Conservation (phyloP, 2,113 vertebrate genomes). For the Puntigrus tetrazona region DNA sequence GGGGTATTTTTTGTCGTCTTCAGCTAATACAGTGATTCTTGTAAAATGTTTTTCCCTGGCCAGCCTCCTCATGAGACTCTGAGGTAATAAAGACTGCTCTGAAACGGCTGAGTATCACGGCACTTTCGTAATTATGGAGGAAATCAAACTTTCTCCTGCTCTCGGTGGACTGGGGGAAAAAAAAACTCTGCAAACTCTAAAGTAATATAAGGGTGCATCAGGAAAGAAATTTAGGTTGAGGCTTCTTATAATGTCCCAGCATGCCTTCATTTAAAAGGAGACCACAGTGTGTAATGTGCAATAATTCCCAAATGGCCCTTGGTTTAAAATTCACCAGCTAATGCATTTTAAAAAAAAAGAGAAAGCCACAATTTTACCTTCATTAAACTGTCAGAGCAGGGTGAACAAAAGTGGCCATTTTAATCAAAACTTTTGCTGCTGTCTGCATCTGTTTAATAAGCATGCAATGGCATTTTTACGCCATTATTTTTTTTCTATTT, state of each 20-base stretch:
- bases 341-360: slow-evolving; percentile 1
- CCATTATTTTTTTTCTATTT: not conserved
- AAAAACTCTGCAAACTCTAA: not conserved
- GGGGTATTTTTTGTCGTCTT: slow-evolving; percentile 12
- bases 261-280: slow-evolving; percentile 1
- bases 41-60: slow-evolving; percentile 4
- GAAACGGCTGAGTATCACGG: slow-evolving; percentile 34
- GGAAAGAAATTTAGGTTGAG: slow-evolving; percentile 9
- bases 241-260: slow-evolving; percentile 1
- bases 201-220: slow-evolving; percentile 12
- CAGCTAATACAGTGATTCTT: not conserved
- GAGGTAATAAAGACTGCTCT: slow-evolving; percentile 27
- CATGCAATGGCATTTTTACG: not conserved
- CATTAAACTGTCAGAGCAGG: not conserved
- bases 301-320: slow-evolving; percentile 31
- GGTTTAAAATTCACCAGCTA: slow-evolving; percentile 19
- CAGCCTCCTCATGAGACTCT: slow-evolving; percentile 26
- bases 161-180: slow-evolving; percentile 9
- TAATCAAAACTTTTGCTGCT: not conserved
- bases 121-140: slow-evolving; percentile 41
- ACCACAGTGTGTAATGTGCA: slow-evolving; percentile 1
- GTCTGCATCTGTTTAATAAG: not conserved
- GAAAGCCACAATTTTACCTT: not conserved
- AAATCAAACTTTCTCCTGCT: slow-evolving; percentile 29
- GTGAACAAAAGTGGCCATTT: not conserved